These are phyloP conservation scores for Watsonalla cultraria DNA, from an alignment of 2,888 invertebrate species.

Conservation along the genomic window DNA sequence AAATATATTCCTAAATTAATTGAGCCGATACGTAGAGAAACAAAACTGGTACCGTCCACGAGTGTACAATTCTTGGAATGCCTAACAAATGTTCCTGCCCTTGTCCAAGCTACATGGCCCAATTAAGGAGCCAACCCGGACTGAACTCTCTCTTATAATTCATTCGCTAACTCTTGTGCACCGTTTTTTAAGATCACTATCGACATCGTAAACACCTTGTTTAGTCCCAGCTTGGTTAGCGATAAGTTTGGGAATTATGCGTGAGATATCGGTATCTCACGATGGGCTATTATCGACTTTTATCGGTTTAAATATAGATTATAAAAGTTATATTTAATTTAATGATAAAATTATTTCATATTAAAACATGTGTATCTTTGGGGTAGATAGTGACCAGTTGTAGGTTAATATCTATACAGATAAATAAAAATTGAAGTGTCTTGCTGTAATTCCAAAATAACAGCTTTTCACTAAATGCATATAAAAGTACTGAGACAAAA, in stretches of 20 bases:
- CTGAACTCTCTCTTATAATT: slow-evolving; percentile 60
- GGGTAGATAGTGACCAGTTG: too few species aligned
- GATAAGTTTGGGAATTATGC: slow-evolving; percentile 40
- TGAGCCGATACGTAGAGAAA: slow-evolving; percentile 20
- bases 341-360: too few species aligned
- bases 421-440: too few species aligned
- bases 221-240: slow-evolving; percentile 53
- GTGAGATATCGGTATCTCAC: slow-evolving; percentile 19
- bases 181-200: slow-evolving; percentile 64
- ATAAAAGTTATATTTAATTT: too few species aligned
- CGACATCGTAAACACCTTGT: slow-evolving; percentile 76
- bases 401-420: too few species aligned
- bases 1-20: slow-evolving; percentile 3
- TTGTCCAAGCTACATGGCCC: slow-evolving; percentile 66
- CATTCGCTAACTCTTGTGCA: slow-evolving; percentile 67
- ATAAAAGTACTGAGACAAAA: too few species aligned
- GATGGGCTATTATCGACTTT: slow-evolving; percentile 37
- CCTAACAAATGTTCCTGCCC: slow-evolving; percentile 75
- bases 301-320: slow-evolving; percentile 5
- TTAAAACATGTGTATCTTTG: too few species aligned
- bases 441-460: too few species aligned
- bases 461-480: too few species aligned
- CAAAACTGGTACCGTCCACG: slow-evolving; percentile 42
- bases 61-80: slow-evolving; percentile 75
- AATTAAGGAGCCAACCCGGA: slow-evolving; percentile 60